Evolutionary conservation across 2,113 vertebrate species (phyloP).

Genomic region (Lagopus leucura): DNA sequence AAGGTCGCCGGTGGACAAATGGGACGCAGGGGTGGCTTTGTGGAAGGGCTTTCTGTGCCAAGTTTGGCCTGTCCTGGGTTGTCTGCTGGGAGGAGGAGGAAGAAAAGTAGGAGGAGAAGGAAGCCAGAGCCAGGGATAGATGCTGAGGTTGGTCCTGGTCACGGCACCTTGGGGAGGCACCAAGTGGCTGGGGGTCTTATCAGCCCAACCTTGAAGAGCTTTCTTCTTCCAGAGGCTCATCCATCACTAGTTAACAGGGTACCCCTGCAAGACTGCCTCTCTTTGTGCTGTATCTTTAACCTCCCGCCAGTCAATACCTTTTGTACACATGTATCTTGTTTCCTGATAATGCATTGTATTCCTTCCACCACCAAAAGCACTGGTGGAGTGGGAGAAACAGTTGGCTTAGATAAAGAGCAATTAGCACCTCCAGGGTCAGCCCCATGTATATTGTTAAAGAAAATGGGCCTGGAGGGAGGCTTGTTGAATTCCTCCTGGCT

Average conservation of each 20-base stretch:
- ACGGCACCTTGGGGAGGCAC: background rate
- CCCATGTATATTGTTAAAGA: constrained; percentile 9
- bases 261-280: background rate
- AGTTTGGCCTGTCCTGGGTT: background rate
- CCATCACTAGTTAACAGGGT: constrained; percentile 15
- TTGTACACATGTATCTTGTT: constrained; percentile 24
- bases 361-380: background rate
- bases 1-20: background rate
- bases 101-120: background rate
- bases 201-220: background rate
- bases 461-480: background rate
- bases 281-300: constrained; percentile 42
- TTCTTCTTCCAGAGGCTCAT: constrained; percentile 16
- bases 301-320: constrained; percentile 36
- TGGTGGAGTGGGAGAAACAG: constrained; percentile 4
- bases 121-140: background rate
- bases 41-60: background rate
- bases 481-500: background rate
- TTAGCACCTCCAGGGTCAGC: constrained; percentile 37
- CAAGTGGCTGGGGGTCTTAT: background rate
- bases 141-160: fast-evolving
- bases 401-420: constrained; percentile 56
- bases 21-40: background rate
- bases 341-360: constrained; percentile 41
- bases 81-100: background rate